Percentiles rank a stretch among this genome's conserved stretches.
phyloP scores from a whole-genome alignment of 2,113 vertebrate species.

The Ondatra zibethicus region DNA sequence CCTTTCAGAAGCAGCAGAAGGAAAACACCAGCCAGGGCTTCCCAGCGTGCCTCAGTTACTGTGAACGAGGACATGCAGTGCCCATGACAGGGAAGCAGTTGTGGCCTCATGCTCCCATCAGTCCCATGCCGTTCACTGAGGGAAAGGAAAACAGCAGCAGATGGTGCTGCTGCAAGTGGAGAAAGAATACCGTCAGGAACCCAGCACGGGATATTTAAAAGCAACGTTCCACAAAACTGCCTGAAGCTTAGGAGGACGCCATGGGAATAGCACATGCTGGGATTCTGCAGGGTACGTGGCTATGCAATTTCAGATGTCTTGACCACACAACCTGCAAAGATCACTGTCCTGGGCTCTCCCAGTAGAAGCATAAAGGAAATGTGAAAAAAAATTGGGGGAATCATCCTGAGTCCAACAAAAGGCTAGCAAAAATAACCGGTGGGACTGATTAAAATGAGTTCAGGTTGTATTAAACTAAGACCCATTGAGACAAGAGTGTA shows the following conservation, averaged over 20 bases:
- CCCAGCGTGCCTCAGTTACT: accelerated
- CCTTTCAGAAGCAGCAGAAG: background rate
- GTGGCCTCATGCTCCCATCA: background rate
- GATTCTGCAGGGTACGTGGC: background rate
- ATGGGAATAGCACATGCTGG: accelerated
- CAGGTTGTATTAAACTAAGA: conserved; percentile 22
- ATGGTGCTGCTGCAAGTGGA: background rate
- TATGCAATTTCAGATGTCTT: background rate
- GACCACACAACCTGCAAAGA: background rate
- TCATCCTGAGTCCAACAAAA: background rate
- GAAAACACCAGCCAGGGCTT: background rate
- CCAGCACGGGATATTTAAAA: background rate
- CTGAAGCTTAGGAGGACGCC: background rate
- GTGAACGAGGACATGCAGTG: background rate
- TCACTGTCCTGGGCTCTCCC: background rate
- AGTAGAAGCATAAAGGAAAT: background rate
- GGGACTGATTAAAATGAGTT: background rate
- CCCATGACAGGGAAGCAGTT: accelerated
- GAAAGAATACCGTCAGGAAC: background rate
- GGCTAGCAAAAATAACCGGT: background rate
- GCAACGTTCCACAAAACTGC: background rate
- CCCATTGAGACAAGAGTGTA: background rate
- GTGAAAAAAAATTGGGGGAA: background rate
- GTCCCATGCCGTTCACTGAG: background rate
- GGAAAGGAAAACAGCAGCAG: background rate